These are phyloP conservation scores for Lasiommata megera DNA, from an alignment of 2,888 invertebrate species.

Conservation along the genomic window DNA sequence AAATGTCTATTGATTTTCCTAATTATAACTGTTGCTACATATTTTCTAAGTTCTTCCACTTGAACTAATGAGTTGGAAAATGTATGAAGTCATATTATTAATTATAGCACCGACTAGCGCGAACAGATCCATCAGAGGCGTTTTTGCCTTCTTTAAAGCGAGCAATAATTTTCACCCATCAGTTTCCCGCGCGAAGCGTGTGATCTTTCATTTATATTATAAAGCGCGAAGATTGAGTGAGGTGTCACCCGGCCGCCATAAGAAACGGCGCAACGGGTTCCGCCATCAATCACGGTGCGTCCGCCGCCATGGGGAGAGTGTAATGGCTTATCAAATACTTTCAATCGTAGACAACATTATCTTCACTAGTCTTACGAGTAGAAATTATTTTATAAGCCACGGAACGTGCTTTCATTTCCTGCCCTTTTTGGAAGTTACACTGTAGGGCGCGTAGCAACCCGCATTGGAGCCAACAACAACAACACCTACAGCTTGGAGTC, in stretches of 20 bases:
- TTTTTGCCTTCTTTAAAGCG: slow-evolving; percentile 15
- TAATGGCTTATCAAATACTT: slow-evolving; percentile 1
- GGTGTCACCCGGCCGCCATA: slow-evolving; percentile 1
- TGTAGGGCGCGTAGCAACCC: too few species aligned
- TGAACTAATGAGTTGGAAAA: too few species aligned
- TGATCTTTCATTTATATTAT: slow-evolving; percentile 15
- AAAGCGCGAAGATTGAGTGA: slow-evolving; percentile 8
- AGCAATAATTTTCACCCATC: slow-evolving; percentile 23
- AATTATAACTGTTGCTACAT: too few species aligned
- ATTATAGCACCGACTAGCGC: slow-evolving; percentile 2
- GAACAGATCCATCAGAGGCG: slow-evolving; percentile 23
- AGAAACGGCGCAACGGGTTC: slow-evolving; percentile 12
- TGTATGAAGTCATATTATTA: slow-evolving; percentile 8
- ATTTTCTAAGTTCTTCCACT: too few species aligned
- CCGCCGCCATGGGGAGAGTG: slow-evolving; percentile 4
- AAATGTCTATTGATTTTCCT: too few species aligned
- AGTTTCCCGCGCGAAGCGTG: slow-evolving; percentile 19
- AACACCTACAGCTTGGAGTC: too few species aligned
- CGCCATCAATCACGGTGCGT: not conserved
- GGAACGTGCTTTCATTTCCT: too few species aligned
- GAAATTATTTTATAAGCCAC: too few species aligned
- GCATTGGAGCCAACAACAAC: too few species aligned
- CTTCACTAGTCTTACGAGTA: not conserved
- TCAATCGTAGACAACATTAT: not conserved
- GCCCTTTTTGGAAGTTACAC: too few species aligned